Percentiles rank a stretch among this genome's conserved stretches.
Conservation (phyloP, 1,140 invertebrate genomes). For the Pogonomyrmex barbatus region DNA sequence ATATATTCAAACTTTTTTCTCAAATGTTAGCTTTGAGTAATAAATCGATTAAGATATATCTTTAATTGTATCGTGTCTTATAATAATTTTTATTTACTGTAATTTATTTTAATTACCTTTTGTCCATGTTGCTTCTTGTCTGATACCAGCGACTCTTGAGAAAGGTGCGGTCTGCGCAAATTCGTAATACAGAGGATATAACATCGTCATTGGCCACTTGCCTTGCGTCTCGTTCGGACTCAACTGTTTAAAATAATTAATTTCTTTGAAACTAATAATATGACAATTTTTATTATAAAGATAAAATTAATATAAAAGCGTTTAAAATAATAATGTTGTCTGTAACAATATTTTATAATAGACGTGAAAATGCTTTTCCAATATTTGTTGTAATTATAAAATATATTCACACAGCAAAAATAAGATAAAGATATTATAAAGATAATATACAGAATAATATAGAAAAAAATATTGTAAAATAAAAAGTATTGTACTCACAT, state of each 20-base stretch:
- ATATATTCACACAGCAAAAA: too few relatives aligned
- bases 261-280: not conserved
- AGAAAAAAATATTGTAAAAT: too few relatives aligned
- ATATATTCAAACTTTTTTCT: not conserved
- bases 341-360: not conserved
- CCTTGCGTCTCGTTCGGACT: constrained; percentile 90
- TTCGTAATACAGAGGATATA: constrained; percentile 92
- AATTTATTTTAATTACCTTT: constrained; percentile 85
- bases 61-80: not conserved
- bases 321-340: not conserved
- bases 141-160: constrained; percentile 90
- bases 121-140: constrained; percentile 89
- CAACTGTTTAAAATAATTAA: constrained; percentile 84
- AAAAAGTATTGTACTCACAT: constrained; percentile 83
- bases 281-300: not conserved
- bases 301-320: not conserved
- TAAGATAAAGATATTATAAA: too few relatives aligned
- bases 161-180: constrained; percentile 91
- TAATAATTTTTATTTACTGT: not conserved
- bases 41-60: not conserved
- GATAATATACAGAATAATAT: too few relatives aligned
- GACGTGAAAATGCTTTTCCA: not conserved
- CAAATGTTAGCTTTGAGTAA: not conserved
- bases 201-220: constrained; percentile 91
- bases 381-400: not conserved